Conservation (phyloP, 2,113 vertebrate species). For the Macquaria australasica region DNA sequence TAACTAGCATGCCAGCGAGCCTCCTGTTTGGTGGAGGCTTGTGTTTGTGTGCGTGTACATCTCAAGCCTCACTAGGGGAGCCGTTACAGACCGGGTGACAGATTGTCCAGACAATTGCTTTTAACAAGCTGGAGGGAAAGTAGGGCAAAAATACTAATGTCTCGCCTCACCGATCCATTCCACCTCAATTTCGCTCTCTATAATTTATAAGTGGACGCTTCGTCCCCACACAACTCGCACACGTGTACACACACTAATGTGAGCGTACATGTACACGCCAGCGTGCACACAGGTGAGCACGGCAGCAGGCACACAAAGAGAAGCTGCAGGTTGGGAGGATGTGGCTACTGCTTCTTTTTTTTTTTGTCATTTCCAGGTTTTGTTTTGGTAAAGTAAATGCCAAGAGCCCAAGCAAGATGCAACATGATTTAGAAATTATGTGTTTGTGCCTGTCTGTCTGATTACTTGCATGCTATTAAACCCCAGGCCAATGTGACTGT, state of each 20-base stretch:
- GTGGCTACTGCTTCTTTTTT: background rate
- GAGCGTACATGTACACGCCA: background rate
- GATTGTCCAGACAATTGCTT: slow-evolving; percentile 85
- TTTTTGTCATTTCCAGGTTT: slow-evolving; percentile 33
- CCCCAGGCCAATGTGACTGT: slow-evolving; percentile 10
- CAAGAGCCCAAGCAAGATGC: slow-evolving; percentile 8
- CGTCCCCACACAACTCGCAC: slow-evolving; percentile 23
- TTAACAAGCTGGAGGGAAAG: slow-evolving; percentile 85
- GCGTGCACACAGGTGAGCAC: background rate
- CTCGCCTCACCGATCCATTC: slow-evolving; percentile 79
- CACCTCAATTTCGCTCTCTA: slow-evolving; percentile 66
- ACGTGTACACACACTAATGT: background rate
- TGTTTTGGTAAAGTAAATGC: slow-evolving; percentile 38
- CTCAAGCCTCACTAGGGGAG: slow-evolving; percentile 61
- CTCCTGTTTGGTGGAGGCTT: slow-evolving; percentile 4
- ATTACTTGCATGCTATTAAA: slow-evolving; percentile 30
- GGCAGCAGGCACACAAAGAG: background rate
- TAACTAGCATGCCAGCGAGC: background rate
- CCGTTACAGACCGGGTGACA: slow-evolving; percentile 78
- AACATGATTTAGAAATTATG: slow-evolving; percentile 31
- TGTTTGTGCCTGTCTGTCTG: slow-evolving; percentile 22
- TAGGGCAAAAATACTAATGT: slow-evolving; percentile 85
- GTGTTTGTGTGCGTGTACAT: slow-evolving; percentile 29
- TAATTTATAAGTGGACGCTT: slow-evolving; percentile 75
- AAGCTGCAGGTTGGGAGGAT: slow-evolving; percentile 7